Base-by-base conservation (phyloP, 2,797 vertebrate genomes). In the Thalassophryne amazonica region DNA sequence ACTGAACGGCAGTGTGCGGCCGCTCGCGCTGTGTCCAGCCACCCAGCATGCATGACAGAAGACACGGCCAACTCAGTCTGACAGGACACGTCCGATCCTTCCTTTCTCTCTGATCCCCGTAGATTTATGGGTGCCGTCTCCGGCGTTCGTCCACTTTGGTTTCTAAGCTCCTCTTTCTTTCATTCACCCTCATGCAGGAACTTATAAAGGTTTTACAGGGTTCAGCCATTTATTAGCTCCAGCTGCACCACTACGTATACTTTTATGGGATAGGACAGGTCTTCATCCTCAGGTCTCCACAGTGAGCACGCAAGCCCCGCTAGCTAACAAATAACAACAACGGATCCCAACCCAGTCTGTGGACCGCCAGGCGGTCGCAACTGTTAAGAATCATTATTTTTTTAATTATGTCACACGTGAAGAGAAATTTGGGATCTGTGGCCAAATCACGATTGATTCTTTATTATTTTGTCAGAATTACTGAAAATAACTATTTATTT, bases 201-300 rank as follows among this genome's bases (percentile, higher is more conserved):
- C 69, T 62, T 73, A 45, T 75, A 78, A 80, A 84, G 73, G 48
- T 82, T 88, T 86, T 81, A 85, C 60, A 73, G 78, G 78, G 69
- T 82, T 84, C 83, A 85, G 79, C 67, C 62, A 42, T 86, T 89
- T 89, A 90, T 86, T 68, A 72, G 81, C 78, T 79, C 73, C 84
- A 86, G 85, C 77, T 88, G 87, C 75, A 65, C 55, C 60, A 79
- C 71, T 71, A 59, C 47, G 70, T 83, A 59, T 74, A 72, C 35
- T 77, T 86, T 86, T 78, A 88, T 80, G 69, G 62, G 53, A 76
- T 72, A 70, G 83, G 63, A 55, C 76, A 80, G 73, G 80, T 83
- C 83, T 70, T 87, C 80, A 60, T 86, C 53, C 31, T 42, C 48
- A 37, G 37, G 42, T 35, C 18, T 12, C 36, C 16, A 27, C 55